Percentiles rank a stretch among this genome's conserved stretches.
phyloP scores from a whole-genome alignment of 2,888 invertebrate species.

The Drosophila tanythrix region DNA sequence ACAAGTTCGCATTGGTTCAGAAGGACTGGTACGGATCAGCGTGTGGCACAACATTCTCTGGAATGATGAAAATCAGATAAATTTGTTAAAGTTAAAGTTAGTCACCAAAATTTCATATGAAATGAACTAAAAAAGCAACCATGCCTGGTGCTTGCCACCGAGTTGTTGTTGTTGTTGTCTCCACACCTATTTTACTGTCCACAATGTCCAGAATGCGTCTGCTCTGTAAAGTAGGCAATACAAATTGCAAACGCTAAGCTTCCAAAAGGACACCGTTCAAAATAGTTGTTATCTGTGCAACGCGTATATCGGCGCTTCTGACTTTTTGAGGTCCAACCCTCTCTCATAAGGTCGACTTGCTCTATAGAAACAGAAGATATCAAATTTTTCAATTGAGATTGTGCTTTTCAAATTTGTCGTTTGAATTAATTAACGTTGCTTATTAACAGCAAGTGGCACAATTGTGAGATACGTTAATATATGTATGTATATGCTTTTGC shows the following conservation, averaged over 20 bases:
- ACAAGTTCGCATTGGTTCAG: too few relatives aligned
- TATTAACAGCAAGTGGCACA: background rate
- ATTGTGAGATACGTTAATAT: background rate
- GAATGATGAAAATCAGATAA: background rate
- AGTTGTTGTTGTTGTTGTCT: background rate
- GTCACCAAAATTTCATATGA: background rate
- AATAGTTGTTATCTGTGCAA: background rate
- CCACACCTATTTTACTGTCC: background rate
- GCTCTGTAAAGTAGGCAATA: slow-evolving; percentile 36
- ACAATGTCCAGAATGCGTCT: background rate
- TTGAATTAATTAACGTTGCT: background rate
- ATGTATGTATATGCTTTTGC: background rate
- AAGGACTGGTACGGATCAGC: too few relatives aligned
- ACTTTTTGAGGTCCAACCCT: background rate
- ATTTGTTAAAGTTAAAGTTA: background rate
- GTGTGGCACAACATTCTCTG: too few relatives aligned
- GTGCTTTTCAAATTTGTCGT: background rate
- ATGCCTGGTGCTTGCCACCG: background rate
- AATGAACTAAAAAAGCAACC: background rate
- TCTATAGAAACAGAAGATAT: too few relatives aligned
- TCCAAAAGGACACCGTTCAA: background rate
- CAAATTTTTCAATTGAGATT: background rate
- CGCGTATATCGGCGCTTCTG: background rate
- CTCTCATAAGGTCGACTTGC: background rate
- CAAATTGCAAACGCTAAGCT: background rate